phyloP scores from a whole-genome alignment of 2,797 vertebrate species.

The Clarias platycephalus region DNA sequence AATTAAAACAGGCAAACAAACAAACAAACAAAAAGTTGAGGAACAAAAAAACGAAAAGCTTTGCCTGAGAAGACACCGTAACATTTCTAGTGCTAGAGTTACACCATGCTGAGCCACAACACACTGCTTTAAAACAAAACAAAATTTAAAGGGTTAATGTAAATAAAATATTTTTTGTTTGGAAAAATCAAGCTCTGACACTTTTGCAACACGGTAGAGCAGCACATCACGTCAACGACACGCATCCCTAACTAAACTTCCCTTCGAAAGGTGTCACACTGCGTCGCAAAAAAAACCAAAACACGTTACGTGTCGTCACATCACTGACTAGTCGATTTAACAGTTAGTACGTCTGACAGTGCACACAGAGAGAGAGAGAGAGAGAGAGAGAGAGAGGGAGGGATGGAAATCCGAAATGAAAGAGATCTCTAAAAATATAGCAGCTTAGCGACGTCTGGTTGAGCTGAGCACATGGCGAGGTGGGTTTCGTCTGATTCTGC shows the following conservation, averaged over 20 bases:
- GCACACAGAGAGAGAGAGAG: neutral
- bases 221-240: slow-evolving; percentile 41
- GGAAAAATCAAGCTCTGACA: slow-evolving; percentile 15
- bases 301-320: slow-evolving; percentile 25
- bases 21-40: slow-evolving; percentile 17
- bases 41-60: slow-evolving; percentile 31
- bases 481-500: slow-evolving; percentile 15
- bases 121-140: slow-evolving; percentile 13
- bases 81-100: slow-evolving; percentile 58
- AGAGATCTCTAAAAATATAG: slow-evolving; percentile 12
- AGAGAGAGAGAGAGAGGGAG: neutral
- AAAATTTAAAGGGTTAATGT: neutral
- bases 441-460: slow-evolving; percentile 5
- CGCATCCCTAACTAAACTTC: slow-evolving; percentile 43
- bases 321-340: slow-evolving; percentile 39
- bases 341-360: slow-evolving; percentile 21
- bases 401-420: neutral
- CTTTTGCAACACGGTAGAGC: slow-evolving; percentile 46
- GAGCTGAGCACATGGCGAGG: neutral
- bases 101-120: slow-evolving; percentile 53
- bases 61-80: slow-evolving; percentile 56
- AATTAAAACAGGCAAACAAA: slow-evolving; percentile 35
- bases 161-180: neutral
- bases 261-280: slow-evolving; percentile 37
- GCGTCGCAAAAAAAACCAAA: neutral